phyloP scores from a whole-genome alignment of 1,140 invertebrate species.

The Lanistes nyassanus region DNA sequence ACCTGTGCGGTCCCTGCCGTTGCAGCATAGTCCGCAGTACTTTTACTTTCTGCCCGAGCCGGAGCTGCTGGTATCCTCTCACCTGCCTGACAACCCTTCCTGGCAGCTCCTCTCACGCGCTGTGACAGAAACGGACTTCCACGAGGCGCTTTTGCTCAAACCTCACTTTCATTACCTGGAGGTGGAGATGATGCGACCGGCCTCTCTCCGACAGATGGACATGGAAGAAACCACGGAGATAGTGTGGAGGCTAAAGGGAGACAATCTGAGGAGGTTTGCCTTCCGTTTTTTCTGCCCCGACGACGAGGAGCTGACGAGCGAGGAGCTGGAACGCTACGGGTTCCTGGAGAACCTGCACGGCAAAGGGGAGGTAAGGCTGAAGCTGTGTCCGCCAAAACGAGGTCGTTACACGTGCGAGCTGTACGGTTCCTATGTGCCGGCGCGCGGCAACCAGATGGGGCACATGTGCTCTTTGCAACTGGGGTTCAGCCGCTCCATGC shows the following conservation, averaged over 20 bases:
- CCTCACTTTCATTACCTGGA: conserved; percentile 27
- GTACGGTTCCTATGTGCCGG: conserved; percentile 19
- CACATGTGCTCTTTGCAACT: conserved; percentile 30
- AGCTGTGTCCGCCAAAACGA: conserved; percentile 19
- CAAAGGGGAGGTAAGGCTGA: background rate
- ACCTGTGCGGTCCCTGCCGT: too few species aligned
- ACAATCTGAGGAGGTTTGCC: conserved; percentile 6
- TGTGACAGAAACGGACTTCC: conserved; percentile 25
- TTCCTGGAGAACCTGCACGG: conserved; percentile 27
- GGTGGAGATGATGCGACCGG: background rate
- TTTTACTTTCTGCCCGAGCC: conserved; percentile 69
- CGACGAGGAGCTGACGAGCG: background rate
- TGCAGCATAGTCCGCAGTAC: conserved; percentile 39
- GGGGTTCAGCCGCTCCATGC: background rate
- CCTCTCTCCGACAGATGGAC: conserved; percentile 1
- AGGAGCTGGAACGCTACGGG: conserved; percentile 22
- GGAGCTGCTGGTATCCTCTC: conserved; percentile 66
- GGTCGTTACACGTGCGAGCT: conserved; percentile 32
- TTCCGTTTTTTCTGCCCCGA: conserved; percentile 16
- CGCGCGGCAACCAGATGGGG: conserved; percentile 4
- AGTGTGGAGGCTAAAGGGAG: conserved; percentile 10
- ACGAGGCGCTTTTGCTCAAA: conserved; percentile 19
- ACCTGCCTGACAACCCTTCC: conserved; percentile 65
- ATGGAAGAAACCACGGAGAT: conserved; percentile 1
- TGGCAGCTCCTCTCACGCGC: conserved; percentile 35